Evolutionary conservation across 2,113 vertebrate genomes (phyloP).

Genomic region (Chrysochloris asiatica): DNA sequence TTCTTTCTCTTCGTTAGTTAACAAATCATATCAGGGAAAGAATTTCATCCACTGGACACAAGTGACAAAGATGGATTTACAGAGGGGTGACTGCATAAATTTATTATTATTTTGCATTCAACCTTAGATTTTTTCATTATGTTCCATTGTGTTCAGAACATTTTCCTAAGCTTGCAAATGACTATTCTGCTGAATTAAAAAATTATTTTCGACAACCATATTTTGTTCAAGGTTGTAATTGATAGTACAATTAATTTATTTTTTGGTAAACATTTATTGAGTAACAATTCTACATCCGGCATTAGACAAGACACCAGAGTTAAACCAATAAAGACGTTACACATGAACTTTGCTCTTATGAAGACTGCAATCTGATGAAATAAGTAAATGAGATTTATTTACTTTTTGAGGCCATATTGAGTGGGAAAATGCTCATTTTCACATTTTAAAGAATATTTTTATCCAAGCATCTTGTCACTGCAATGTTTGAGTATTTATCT

Average conservation of each 20-base stretch:
- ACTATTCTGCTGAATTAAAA: conserved; percentile 52
- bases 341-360: neutral
- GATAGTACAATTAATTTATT: conserved; percentile 51
- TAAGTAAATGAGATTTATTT: neutral
- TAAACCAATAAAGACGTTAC: neutral
- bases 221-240: conserved; percentile 40
- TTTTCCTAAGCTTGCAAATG: conserved; percentile 46
- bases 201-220: conserved; percentile 40
- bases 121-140: conserved; percentile 21
- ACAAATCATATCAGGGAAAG: conserved; percentile 1
- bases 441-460: neutral
- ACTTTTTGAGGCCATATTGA: conserved; percentile 18
- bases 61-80: conserved; percentile 50
- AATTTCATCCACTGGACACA: conserved; percentile 27
- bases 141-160: conserved; percentile 23
- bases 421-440: conserved; percentile 14
- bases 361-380: conserved; percentile 9
- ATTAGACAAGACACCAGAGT: too few species aligned
- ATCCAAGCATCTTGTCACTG: neutral
- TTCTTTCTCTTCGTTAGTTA: conserved; percentile 61
- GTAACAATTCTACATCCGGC: neutral
- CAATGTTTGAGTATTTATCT: neutral
- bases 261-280: conserved; percentile 60
- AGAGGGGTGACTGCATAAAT: neutral
- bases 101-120: conserved; percentile 56